Conservation (phyloP, 2,113 vertebrate species). For the Hepsetus odoe region DNA sequence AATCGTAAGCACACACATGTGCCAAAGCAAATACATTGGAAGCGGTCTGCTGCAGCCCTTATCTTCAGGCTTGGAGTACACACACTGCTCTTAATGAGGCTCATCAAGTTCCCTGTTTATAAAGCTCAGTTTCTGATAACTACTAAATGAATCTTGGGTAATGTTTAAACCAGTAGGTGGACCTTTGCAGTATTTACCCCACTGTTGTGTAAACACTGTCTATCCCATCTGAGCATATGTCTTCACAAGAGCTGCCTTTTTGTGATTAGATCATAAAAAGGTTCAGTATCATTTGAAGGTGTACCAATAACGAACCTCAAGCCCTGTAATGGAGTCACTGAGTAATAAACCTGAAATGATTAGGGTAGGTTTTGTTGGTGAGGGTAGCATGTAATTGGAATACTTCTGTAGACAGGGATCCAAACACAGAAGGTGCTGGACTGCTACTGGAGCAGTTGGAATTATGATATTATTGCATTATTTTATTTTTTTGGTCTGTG, state of each 20-base stretch:
- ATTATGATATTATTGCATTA: too few relatives aligned
- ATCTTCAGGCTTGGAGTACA: neutral
- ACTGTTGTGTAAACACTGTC: neutral
- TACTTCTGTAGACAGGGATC: too few relatives aligned
- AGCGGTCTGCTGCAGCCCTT: neutral
- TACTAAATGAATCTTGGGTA: neutral
- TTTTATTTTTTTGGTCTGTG: too few relatives aligned
- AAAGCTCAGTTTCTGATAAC: neutral
- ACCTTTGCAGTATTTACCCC: neutral
- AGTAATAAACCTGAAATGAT: neutral
- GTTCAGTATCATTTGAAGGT: neutral
- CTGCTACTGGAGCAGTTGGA: too few relatives aligned
- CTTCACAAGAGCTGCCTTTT: neutral
- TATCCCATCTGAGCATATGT: neutral
- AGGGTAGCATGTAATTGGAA: neutral
- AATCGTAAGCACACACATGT: conserved; percentile 14
- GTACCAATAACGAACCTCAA: neutral
- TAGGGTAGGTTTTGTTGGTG: neutral
- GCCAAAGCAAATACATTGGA: conserved; percentile 43
- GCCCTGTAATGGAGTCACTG: neutral
- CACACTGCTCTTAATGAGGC: neutral
- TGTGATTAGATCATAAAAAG: neutral
- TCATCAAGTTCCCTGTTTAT: conserved; percentile 1
- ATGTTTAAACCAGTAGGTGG: neutral
- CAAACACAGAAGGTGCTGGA: too few relatives aligned